phyloP scores from a whole-genome alignment of 2,797 vertebrate species.

The Aldrovandia affinis region DNA sequence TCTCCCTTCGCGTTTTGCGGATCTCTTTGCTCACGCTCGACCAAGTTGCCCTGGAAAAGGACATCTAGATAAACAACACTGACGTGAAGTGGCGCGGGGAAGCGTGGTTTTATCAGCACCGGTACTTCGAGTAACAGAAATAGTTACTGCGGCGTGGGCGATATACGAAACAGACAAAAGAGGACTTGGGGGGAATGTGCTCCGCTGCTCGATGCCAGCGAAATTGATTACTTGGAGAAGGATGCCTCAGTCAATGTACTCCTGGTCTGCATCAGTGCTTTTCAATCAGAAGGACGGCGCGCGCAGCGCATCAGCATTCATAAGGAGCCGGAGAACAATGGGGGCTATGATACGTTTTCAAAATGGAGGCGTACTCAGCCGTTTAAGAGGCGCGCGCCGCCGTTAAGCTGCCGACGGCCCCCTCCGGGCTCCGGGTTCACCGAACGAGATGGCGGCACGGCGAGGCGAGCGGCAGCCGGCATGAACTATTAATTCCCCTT shows the following conservation, averaged over 20 bases:
- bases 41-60: conserved; percentile 10
- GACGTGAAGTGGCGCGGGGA: conserved; percentile 5
- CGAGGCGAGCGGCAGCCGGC: conserved; percentile 9
- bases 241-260: neutral
- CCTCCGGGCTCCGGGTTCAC: conserved; percentile 13
- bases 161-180: neutral
- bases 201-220: conserved; percentile 13
- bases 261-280: neutral
- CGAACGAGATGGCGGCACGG: neutral
- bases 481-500: conserved; percentile 57
- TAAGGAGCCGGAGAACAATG: conserved; percentile 29
- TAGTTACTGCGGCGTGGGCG: neutral
- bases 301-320: conserved; percentile 40
- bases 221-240: conserved; percentile 25
- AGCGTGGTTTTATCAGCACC: neutral
- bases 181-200: neutral
- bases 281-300: conserved; percentile 16
- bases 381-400: conserved; percentile 32
- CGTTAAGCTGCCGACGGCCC: neutral
- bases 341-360: conserved; percentile 40
- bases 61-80: neutral
- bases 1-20: conserved; percentile 20
- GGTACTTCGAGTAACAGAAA: neutral
- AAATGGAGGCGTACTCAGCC: conserved; percentile 41
- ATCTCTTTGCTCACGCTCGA: conserved; percentile 9